Evolutionary conservation across 53 echinoderm and acorn worm species (phyloP), one percentile per base, ranked within the genome.

Genomic region (Crossaster papposus): DNA sequence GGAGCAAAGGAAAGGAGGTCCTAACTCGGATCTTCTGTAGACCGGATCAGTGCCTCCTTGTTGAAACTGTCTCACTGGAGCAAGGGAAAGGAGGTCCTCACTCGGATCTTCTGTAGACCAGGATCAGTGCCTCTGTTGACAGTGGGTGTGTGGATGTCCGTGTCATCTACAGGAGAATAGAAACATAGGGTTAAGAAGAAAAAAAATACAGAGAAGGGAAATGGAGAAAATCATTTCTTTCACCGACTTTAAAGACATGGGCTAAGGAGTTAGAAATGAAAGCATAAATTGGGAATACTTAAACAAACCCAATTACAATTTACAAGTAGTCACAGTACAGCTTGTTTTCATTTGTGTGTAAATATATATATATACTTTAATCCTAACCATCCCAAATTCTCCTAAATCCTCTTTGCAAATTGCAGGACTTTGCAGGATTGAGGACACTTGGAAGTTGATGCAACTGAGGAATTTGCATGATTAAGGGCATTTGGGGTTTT

Each of bases 11-110:
- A 23, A 87, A 37, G 37, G 89, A 89, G 32, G 93, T 92, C 65
- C 94, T 65, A 18, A 94, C 92, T 65, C 92, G 92, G 71, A 94
- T 89, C 81, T 82, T 90, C 71, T 94, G 94, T 53, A 92, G 83
- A 68, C 94, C 94, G 94, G 94, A 78, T 94, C 94, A 24, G 94
- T 94, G 23, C 92, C 92, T 90, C 87, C n/a, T 26, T n/a, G 68
- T 23, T 68, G 28, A 68, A 68, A 28, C 28, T 68, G 68, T 28
- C 22, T 87, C 52, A 87, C 26, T 87, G 77, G 58, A 87, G 77
- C 77, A 87, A 26, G 4, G 87, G 87, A 23, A 87, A 37, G 37
- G 89, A 89, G 32, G 93, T 92, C 65, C 94, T 65, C 11, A 94
- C 92, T 65, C 92, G 92, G 71, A 94, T 89, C 81, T 82, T 90